Evolutionary conservation across 2,888 invertebrate genomes (phyloP).

Genomic region (Pseudococcus jackbeardsleyi): DNA sequence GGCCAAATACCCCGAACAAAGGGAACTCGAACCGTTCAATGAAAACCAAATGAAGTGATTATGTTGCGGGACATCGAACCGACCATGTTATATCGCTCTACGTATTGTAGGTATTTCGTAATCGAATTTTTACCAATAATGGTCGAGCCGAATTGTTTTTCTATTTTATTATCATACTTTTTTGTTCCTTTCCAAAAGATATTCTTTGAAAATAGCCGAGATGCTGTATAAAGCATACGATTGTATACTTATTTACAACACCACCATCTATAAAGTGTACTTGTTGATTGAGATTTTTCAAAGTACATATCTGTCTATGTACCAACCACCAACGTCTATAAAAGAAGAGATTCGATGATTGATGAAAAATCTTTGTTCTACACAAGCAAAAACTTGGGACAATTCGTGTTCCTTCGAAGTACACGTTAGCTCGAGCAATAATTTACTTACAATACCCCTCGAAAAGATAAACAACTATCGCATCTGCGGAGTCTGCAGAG

Average conservation of each 20-base stretch:
- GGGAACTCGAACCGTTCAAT: constrained; percentile 15
- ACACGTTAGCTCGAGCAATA: not conserved
- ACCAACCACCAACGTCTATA: not conserved
- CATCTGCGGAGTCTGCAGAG: not conserved
- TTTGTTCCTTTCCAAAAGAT: not conserved
- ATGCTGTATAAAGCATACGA: not conserved
- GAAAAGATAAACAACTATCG: not conserved
- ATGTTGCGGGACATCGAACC: constrained; percentile 30
- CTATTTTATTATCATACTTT: not conserved
- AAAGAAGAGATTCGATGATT: not conserved
- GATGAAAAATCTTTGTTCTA: not conserved
- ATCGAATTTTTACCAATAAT: constrained; percentile 33
- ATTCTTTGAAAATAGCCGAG: not conserved
- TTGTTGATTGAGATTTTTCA: constrained; percentile 10
- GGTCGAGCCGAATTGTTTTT: constrained; percentile 8
- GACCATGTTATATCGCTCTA: not conserved
- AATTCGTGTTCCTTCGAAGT: not conserved
- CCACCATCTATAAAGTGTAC: not conserved
- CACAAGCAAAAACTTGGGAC: too few relatives aligned
- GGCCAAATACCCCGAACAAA: constrained; percentile 6
- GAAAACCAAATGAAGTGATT: constrained; percentile 33
- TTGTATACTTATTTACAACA: too few relatives aligned
- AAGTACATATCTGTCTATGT: too few relatives aligned
- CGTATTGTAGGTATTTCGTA: constrained; percentile 16
- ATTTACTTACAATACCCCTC: not conserved